Base-by-base conservation (phyloP, 2,888 invertebrate species). In the Meghimatium bilineatum region DNA sequence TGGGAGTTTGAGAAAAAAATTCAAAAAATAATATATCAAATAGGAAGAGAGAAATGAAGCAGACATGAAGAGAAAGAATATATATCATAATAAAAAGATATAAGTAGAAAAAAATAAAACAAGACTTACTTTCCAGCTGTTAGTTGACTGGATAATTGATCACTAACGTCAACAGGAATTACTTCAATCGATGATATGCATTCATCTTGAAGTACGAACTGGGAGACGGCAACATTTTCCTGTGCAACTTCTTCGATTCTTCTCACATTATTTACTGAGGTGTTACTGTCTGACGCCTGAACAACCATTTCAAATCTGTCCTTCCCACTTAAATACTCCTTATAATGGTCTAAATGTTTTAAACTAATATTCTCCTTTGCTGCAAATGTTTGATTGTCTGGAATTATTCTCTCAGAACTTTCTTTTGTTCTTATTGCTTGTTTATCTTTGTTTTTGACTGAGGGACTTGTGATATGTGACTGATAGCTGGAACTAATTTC, bases 261-360 rank as follows among this genome's bases (percentile, higher is more conserved):
- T 3, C 74, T 76, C 69, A 75, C 60, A 5, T 34, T 23, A 44
- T 66, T 36, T 29, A 44, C 8, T 32, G 44, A 5, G 23, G n/a
- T 23, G 14, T 20, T 38, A 29, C 26, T 14, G 36, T 29, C 23
- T 36, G 36, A 32, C 12, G 23, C 69, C 44, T 66, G 49, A n/a
- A 71, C 60, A 32, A 83, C 83, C 66, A 87, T 85, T 71, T 89
- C 88, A 88, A 88, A 89, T 71, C 85, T 85, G 77, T 89, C 88
- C 83, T 86, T 90, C 29, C 86, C 84, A 71, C 83, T 88, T 12
- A 72, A 32, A 32, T 72, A 80, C 36, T 71, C n/a, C 1, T 34
- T n/a, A 32, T 26, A 44, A 10, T 44, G 44, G 29, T n/a, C 49
- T 14, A 1, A 1, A 44, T 49, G n/a, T n/a, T n/a, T 26, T n/a